These are phyloP conservation scores for Platichthys stellatus DNA, from an alignment of 2,113 vertebrate genomes.

Conservation along the genomic window DNA sequence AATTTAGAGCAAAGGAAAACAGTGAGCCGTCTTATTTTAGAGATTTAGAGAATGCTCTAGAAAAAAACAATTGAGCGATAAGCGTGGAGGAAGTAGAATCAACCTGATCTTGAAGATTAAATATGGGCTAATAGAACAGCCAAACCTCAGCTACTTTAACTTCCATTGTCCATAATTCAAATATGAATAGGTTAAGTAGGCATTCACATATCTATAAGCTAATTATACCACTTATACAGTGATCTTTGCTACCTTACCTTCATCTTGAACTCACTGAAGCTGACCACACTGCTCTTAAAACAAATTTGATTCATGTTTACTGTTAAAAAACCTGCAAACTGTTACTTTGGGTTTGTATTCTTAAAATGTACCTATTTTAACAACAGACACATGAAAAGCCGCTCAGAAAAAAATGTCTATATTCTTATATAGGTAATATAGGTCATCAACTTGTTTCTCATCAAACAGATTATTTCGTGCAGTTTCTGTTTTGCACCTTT, in stretches of 20 bases:
- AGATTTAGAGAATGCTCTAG: neutral
- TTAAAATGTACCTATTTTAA: neutral
- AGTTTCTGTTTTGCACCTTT: neutral
- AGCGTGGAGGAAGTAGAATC: neutral
- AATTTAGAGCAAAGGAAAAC: neutral
- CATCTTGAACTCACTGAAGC: neutral
- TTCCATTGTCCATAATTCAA: neutral
- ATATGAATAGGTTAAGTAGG: neutral
- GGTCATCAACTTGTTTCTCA: neutral
- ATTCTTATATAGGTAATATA: neutral
- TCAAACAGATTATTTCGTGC: constrained; percentile 10
- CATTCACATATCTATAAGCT: too few species aligned
- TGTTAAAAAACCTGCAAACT: neutral
- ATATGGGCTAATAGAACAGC: neutral
- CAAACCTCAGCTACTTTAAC: neutral
- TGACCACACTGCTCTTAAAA: neutral
- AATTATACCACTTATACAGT: neutral
- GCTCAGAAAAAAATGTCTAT: neutral
- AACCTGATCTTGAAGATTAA: neutral
- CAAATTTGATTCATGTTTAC: neutral
- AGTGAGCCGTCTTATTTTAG: neutral
- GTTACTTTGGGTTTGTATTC: neutral
- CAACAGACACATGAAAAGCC: neutral
- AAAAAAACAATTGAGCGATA: neutral
- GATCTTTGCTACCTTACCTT: neutral